phyloP scores from a whole-genome alignment of 2,113 vertebrate genomes.

The Alethe castanea region DNA sequence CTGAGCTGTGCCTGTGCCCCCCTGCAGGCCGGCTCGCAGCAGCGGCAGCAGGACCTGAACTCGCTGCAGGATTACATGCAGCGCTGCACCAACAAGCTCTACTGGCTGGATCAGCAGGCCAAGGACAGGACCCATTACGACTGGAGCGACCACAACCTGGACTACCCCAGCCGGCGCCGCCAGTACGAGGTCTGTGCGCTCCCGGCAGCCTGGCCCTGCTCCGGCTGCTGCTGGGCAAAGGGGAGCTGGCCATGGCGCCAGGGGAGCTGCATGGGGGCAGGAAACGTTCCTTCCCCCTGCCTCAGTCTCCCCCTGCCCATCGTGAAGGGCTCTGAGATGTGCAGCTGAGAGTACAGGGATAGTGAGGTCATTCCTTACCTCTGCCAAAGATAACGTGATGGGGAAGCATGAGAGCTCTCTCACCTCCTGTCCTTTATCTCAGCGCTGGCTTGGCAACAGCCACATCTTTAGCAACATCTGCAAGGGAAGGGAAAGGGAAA shows the following conservation, averaged over 20 bases:
- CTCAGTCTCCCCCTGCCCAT: neutral
- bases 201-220: neutral
- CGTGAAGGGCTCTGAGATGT: neutral
- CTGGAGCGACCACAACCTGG: constrained; percentile 93
- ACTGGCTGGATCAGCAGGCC: constrained; percentile 98
- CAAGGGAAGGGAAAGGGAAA: neutral
- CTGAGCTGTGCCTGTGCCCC: neutral
- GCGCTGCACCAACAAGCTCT: constrained; percentile 96
- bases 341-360: neutral
- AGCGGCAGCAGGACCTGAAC: constrained; percentile 86
- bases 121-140: constrained; percentile 88
- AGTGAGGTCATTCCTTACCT: neutral
- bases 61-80: constrained; percentile 96
- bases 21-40: constrained; percentile 68
- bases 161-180: constrained; percentile 89
- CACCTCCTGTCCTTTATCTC: neutral
- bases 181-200: constrained; percentile 85
- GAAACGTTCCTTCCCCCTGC: neutral
- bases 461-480: neutral
- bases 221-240: too few species aligned
- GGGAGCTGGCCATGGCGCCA: neutral
- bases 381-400: neutral
- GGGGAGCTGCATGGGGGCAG: neutral
- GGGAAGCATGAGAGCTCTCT: neutral
- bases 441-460: neutral